Base-by-base conservation (phyloP, 2,888 invertebrate species). In the Lottia scabra region DNA sequence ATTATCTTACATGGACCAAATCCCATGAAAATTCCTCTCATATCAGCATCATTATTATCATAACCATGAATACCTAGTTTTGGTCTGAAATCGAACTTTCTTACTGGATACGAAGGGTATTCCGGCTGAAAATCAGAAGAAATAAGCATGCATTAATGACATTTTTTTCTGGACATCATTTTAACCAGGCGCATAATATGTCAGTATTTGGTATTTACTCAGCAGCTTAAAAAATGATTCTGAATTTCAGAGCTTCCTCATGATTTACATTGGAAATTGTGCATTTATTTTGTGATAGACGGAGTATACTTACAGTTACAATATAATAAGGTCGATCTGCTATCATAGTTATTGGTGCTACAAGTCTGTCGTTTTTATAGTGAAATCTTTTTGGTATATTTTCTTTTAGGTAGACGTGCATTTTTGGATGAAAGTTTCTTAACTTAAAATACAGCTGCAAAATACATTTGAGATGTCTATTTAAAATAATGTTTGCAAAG, bases 21-120 rank as follows among this genome's bases (percentile, higher is more conserved):
- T n/a, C 83, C 87, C 4, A 81, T 65, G 72, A 87, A 85, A 16
- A 85, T 80, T 5, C 81, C 83, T 44, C 80, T 71, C 87, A 87
- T 87, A 64, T 85, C 84, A 2, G 19, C 23, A 16, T 78, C 71
- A 1, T 64, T 68, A 73, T 83, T 84, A 70, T 84, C 84, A 66
- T 83, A 87, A 4, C 87, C 87, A 75, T 85, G 85, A 63, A 71
- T 74, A 23, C 84, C 84, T 12, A n/a, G 38, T 74, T 72, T 71
- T 0, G 73, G 65, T 44, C 23, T 10, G 4, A 68, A 69, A 44
- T 68, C 71, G 27, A 68, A 46, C 6, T 45, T 19, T 15, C 64
- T 56, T 1, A 26, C 16, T 16, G 75, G 75, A 46, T 72, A 77
- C 6, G 62, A 19, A 2, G 48, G 48, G 12, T 38, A n/a, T 13